Conservation (phyloP, 2,113 vertebrate genomes). For the Etia nguti region DNA sequence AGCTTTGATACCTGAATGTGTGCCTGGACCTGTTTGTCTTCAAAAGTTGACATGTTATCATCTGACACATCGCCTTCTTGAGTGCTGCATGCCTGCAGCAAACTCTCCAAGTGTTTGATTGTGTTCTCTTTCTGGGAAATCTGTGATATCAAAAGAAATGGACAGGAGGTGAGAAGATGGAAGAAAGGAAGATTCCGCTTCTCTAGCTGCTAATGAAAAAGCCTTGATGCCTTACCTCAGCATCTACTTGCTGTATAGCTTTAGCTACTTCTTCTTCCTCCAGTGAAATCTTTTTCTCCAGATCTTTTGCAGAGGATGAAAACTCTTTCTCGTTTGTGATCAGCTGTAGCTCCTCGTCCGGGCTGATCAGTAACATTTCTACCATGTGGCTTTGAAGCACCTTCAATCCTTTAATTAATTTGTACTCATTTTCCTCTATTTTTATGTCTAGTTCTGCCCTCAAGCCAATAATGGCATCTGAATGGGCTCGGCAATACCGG, state of each 20-base stretch:
- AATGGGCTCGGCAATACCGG: conserved; percentile 54
- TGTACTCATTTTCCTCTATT: not conserved
- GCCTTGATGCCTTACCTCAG: conserved; percentile 64
- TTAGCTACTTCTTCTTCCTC: conserved; percentile 56
- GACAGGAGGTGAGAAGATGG: not conserved
- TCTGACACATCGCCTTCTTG: conserved; percentile 21
- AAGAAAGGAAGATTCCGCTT: not conserved
- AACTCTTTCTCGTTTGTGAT: conserved; percentile 39
- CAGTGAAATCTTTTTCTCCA: not conserved
- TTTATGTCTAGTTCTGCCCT: not conserved
- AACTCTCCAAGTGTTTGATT: conserved; percentile 68
- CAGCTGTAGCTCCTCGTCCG: conserved; percentile 65
- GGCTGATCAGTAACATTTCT: conserved; percentile 71
- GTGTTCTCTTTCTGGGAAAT: conserved; percentile 64
- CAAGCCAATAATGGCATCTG: conserved; percentile 39
- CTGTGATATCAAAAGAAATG: conserved; percentile 50
- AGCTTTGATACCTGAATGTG: conserved; percentile 54
- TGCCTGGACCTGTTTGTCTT: conserved; percentile 57
- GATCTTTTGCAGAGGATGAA: conserved; percentile 35
- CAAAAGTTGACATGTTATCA: conserved; percentile 22
- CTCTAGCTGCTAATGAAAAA: not conserved
- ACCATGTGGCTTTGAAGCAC: conserved; percentile 69
- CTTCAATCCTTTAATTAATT: conserved; percentile 59
- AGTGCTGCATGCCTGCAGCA: conserved; percentile 43
- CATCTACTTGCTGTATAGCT: conserved; percentile 44